phyloP scores from a whole-genome alignment of 2,888 invertebrate genomes.

The Sylvicola fuscatus region DNA sequence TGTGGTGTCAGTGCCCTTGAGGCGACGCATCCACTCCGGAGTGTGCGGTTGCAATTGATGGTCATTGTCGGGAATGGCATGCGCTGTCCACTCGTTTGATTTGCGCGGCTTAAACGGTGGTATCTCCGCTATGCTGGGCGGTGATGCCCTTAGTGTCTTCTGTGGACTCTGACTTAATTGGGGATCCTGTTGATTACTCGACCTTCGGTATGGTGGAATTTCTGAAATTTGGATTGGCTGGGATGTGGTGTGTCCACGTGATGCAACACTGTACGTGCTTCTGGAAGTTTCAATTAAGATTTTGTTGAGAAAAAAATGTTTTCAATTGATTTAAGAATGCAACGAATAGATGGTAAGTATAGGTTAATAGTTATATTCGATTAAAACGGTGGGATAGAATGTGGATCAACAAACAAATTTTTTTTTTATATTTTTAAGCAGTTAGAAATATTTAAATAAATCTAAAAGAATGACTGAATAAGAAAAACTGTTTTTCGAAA shows the following conservation, averaged over 20 bases:
- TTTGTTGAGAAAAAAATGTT: conserved; percentile 6
- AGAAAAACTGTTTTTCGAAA: no score
- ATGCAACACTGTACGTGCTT: no score
- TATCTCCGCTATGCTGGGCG: conserved; percentile 27
- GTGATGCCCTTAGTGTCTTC: conserved; percentile 8
- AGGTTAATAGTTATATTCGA: no score
- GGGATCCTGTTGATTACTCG: conserved; percentile 10
- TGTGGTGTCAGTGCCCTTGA: conserved; percentile 31
- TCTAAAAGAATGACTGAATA: no score
- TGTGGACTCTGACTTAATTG: conserved; percentile 4
- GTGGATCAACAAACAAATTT: no score
- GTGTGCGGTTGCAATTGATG: conserved; percentile 16
- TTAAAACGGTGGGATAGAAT: no score
- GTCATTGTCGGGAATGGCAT: conserved; percentile 12
- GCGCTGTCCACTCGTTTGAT: conserved; percentile 30
- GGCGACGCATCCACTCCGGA: conserved; percentile 42
- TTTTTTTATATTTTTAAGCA: no score
- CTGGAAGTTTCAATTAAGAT: no score
- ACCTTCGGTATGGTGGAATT: conserved; percentile 27
- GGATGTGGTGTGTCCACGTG: no score
- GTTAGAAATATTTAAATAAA: no score
- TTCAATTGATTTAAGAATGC: no score
- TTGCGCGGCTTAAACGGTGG: conserved; percentile 34
- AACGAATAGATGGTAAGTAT: no score
- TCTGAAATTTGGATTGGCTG: conserved; percentile 21